phyloP scores from a whole-genome alignment of 2,797 vertebrate species.

The Callimico goeldii region DNA sequence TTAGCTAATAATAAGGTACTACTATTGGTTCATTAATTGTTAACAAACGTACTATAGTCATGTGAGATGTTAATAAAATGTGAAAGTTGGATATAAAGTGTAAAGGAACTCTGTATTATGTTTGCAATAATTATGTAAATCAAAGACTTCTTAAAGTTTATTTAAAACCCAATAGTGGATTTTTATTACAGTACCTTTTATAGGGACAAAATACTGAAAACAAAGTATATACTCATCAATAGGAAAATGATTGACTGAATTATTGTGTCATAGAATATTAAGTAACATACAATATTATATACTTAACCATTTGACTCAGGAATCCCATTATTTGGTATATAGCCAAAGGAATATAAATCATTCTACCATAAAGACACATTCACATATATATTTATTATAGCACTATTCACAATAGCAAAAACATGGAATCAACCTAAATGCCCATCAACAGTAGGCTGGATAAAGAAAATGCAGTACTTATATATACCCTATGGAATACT shows the following conservation, averaged over 20 bases:
- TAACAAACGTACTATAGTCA: background rate
- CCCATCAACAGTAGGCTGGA: background rate
- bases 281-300: background rate
- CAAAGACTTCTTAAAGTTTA: background rate
- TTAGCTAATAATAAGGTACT: background rate
- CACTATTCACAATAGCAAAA: background rate
- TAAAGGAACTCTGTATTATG: background rate
- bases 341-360: background rate
- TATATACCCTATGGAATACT: background rate
- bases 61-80: background rate
- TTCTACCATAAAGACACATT: background rate
- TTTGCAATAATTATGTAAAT: background rate
- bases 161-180: background rate
- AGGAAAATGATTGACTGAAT: slow-evolving; percentile 1
- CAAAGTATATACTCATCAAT: background rate
- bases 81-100: background rate
- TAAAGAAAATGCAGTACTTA: background rate
- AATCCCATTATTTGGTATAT: background rate
- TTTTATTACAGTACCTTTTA: background rate
- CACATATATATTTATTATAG: background rate
- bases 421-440: background rate
- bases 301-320: background rate
- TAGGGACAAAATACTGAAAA: background rate
- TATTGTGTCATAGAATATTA: background rate
- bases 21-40: background rate